A percentile compares a stretch with the other conserved stretches of the same genome.
These are phyloP conservation scores for Drosophila lowei DNA, from an alignment of 1,140 invertebrate species.

Conservation along the genomic window DNA sequence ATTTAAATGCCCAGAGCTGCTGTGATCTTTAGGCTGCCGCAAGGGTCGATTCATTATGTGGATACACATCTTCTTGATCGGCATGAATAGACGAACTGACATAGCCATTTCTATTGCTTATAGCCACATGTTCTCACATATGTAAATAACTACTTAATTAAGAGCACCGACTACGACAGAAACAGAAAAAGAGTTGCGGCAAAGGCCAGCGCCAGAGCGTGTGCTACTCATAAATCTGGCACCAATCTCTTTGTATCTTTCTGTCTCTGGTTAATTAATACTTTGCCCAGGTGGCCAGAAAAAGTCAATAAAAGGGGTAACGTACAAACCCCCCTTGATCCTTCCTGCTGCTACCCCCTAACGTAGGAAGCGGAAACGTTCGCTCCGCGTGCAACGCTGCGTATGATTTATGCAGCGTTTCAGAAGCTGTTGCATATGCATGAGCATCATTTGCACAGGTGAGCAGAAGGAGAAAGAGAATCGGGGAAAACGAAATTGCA, in stretches of 20 bases:
- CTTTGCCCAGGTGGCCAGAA: slow-evolving; percentile 38
- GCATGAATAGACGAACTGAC: no score
- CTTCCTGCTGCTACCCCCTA: slow-evolving; percentile 26
- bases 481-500: slow-evolving; percentile 42
- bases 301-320: slow-evolving; percentile 25
- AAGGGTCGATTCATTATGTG: no score
- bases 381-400: slow-evolving; percentile 45
- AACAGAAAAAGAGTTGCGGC: no score
- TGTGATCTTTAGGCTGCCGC: no score
- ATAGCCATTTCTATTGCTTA: no score
- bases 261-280: slow-evolving; percentile 61
- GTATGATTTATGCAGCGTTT: slow-evolving; percentile 74
- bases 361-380: slow-evolving; percentile 44
- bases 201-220: no score
- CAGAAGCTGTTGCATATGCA: slow-evolving; percentile 75
- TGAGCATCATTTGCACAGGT: slow-evolving; percentile 24
- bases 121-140: no score
- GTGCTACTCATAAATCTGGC: slow-evolving; percentile 47
- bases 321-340: background rate
- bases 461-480: slow-evolving; percentile 6
- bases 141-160: no score
- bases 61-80: no score
- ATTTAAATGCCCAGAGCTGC: no score
- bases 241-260: slow-evolving; percentile 29
- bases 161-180: no score